A percentile compares a stretch with the other conserved stretches of the same genome.
Evolutionary conservation across 2,113 vertebrate species (phyloP).

Genomic region (Brachyistius frenatus): DNA sequence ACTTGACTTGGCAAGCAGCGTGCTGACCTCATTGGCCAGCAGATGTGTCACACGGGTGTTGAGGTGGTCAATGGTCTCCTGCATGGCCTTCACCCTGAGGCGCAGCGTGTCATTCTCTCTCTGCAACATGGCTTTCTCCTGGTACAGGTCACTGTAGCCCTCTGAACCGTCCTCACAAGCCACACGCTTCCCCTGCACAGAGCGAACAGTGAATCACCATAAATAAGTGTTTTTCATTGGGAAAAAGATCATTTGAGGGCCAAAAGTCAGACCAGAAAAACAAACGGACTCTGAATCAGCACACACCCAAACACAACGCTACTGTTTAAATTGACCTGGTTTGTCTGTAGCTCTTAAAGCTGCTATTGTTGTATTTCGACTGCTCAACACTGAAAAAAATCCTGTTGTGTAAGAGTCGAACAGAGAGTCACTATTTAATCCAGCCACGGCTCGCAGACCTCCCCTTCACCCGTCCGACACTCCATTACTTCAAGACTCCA

Average conservation of each 20-base stretch:
- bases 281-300: background rate
- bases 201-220: background rate
- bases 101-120: slow-evolving; percentile 91
- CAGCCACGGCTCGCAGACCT: slow-evolving; percentile 34
- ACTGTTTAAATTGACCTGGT: slow-evolving; percentile 17
- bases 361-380: slow-evolving; percentile 51
- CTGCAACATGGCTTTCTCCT: slow-evolving; percentile 94
- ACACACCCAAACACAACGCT: slow-evolving; percentile 7
- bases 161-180: slow-evolving; percentile 90
- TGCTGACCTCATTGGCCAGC: slow-evolving; percentile 93
- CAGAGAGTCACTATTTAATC: slow-evolving; percentile 53
- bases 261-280: slow-evolving; percentile 8
- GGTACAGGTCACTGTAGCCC: slow-evolving; percentile 93
- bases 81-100: slow-evolving; percentile 96
- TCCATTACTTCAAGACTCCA: slow-evolving; percentile 51
- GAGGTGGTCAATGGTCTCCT: slow-evolving; percentile 96
- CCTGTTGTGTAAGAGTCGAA: slow-evolving; percentile 50
- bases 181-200: slow-evolving; percentile 92
- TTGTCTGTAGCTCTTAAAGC: slow-evolving; percentile 27
- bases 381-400: slow-evolving; percentile 34
- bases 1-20: slow-evolving; percentile 94
- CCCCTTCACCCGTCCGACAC: slow-evolving; percentile 32
- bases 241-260: background rate
- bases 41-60: slow-evolving; percentile 93
- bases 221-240: background rate